Percentiles rank a stretch among this genome's conserved stretches.
phyloP scores from a whole-genome alignment of 1,140 invertebrate genomes.

The Drosophila rhopaloa region DNA sequence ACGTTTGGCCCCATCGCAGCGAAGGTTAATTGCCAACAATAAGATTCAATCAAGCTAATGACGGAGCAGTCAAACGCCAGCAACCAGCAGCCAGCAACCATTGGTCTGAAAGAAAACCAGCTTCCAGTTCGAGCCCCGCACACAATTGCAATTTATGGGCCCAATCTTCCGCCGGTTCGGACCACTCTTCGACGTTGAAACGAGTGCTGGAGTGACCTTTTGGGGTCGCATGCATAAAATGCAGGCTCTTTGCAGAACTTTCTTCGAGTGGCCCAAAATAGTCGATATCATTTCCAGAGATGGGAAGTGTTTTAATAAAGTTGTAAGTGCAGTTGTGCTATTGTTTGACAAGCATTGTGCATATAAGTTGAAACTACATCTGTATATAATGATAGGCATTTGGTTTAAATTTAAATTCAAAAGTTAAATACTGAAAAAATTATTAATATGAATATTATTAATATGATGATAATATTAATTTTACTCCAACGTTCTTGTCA shows the following conservation, averaged over 20 bases:
- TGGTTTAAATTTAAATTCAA: background rate
- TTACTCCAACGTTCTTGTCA: slow-evolving; percentile 54
- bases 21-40: slow-evolving; percentile 81
- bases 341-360: background rate
- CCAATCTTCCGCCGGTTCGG: slow-evolving; percentile 19
- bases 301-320: slow-evolving; percentile 13
- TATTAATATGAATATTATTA: too few species aligned
- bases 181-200: slow-evolving; percentile 18
- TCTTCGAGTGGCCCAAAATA: slow-evolving; percentile 42
- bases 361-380: too few species aligned
- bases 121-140: slow-evolving; percentile 32
- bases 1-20: slow-evolving; percentile 60
- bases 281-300: background rate
- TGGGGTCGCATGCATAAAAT: slow-evolving; percentile 74
- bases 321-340: background rate
- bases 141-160: slow-evolving; percentile 76
- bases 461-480: background rate
- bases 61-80: slow-evolving; percentile 50
- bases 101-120: slow-evolving; percentile 23
- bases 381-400: background rate
- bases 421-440: too few species aligned
- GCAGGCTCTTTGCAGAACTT: slow-evolving; percentile 58
- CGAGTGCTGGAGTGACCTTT: slow-evolving; percentile 47
- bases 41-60: slow-evolving; percentile 83
- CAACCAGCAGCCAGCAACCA: slow-evolving; percentile 24